Base-by-base conservation (phyloP, 2,888 invertebrate genomes). In the Drosophila melanocephala region DNA sequence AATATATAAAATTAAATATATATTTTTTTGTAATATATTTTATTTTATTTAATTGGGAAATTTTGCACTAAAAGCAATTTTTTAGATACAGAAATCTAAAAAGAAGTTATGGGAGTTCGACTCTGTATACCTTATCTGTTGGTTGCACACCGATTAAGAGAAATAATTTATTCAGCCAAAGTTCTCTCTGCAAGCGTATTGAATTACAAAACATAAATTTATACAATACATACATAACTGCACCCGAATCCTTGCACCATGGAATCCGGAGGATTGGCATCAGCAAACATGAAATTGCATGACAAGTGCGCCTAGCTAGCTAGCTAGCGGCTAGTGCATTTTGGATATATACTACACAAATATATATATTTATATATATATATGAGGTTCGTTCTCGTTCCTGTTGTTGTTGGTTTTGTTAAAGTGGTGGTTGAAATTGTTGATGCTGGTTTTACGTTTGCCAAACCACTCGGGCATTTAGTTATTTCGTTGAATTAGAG, bases 401-500 rank as follows among this genome's bases (percentile, higher is more conserved):
- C 47, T 53, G 44, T 53, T 60, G 19, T 52, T 66, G 60, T 71
- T 47, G 59, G 14, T 55, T 33, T 52, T 44, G 66, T 60, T 61
- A 70, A 42, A 37, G 30, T 44, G 37, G 35, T 39, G n/a, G 22
- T 28, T 30, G 44, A 42, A 35, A 35, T 33, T 39, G 51, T 60
- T 52, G 60, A 55, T 57, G 56, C 51, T 59, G 59, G 50, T 59
- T 61, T 63, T 60, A 61, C 58, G 56, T 59, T 77, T 65, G 65
- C 61, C 71, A 73, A 75, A 75, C 66, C 79, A 78, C 69, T 61
- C 69, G 78, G 81, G 87, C 77, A 87, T 87, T 84, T 84, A 89
- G 87, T 75, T 89, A 89, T 87, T 89, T 78, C 85, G 84, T 87
- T 84, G 79, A 87, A 76, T 89, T 87, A 75, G 79, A 74, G 72